These are phyloP conservation scores for Phrynocephalus vlangalii DNA, from an alignment of 2,797 vertebrate genomes.

Conservation along the genomic window DNA sequence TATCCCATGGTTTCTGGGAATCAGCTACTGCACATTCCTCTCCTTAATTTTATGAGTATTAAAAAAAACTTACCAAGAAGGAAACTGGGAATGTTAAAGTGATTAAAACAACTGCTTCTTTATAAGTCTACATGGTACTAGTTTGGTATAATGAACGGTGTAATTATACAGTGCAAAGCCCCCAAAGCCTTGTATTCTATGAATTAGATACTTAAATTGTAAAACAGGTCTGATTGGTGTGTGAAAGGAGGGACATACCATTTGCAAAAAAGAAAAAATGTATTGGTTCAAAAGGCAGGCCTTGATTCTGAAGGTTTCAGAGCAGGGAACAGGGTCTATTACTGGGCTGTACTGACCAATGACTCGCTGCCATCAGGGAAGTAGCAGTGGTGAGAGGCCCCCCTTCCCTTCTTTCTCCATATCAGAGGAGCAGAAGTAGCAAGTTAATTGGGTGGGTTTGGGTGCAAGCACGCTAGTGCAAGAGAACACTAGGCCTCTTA, in stretches of 20 bases:
- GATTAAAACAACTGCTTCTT: constrained; percentile 60
- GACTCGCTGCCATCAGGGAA: too few relatives aligned
- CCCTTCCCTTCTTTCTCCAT: too few relatives aligned
- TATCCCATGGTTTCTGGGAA: constrained; percentile 26
- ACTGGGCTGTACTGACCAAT: too few relatives aligned
- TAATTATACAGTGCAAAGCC: constrained; percentile 51
- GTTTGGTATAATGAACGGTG: constrained; percentile 40
- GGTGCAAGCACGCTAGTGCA: too few relatives aligned
- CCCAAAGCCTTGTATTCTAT: not conserved
- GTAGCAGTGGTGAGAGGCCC: too few relatives aligned
- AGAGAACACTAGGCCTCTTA: too few relatives aligned
- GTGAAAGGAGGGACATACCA: constrained; percentile 11
- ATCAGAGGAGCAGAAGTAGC: too few relatives aligned
- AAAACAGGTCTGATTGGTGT: constrained; percentile 33
- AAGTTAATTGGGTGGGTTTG: too few relatives aligned
- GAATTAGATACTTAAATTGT: constrained; percentile 45
- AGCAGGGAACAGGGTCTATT: too few relatives aligned
- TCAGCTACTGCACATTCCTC: constrained; percentile 40
- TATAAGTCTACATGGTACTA: constrained; percentile 52
- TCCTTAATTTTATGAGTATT: constrained; percentile 52
- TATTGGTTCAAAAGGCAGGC: not conserved
- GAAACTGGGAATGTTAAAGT: constrained; percentile 56
- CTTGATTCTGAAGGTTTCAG: not conserved
- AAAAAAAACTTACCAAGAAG: constrained; percentile 32
- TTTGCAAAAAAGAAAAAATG: constrained; percentile 4